Conservation (phyloP, 2,113 vertebrate species). For the Gambusia holbrooki region DNA sequence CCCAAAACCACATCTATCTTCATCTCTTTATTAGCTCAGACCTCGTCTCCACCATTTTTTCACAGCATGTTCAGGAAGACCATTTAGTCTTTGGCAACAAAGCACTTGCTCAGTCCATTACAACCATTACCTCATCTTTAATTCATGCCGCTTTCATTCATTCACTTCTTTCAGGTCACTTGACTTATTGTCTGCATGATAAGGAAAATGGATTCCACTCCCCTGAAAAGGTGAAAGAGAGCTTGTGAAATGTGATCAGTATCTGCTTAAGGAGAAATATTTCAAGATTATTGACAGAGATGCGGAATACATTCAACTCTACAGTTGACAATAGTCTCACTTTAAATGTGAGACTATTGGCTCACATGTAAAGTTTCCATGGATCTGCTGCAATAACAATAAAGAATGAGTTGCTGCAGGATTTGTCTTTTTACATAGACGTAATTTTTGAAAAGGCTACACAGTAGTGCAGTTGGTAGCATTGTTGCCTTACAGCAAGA, state of each 20-base stretch:
- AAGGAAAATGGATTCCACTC: slow-evolving; percentile 45
- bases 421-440: background rate
- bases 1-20: background rate
- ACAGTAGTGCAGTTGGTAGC: no score
- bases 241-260: slow-evolving; percentile 13
- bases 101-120: slow-evolving; percentile 23
- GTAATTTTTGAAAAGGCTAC: no score
- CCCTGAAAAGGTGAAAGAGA: slow-evolving; percentile 19
- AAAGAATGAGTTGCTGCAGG: background rate
- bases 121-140: slow-evolving; percentile 41
- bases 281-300: background rate
- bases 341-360: background rate
- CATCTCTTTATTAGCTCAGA: slow-evolving; percentile 19
- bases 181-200: slow-evolving; percentile 23
- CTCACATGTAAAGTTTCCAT: no score
- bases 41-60: background rate
- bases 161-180: slow-evolving; percentile 7
- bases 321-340: background rate
- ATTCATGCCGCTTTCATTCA: slow-evolving; percentile 35
- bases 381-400: no score
- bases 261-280: slow-evolving; percentile 3
- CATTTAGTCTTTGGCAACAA: slow-evolving; percentile 19
- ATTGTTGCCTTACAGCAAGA: no score
- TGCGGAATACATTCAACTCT: background rate
- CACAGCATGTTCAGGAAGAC: slow-evolving; percentile 24